phyloP scores from a whole-genome alignment of 1,140 invertebrate genomes.

The Heliconius hermathena region DNA sequence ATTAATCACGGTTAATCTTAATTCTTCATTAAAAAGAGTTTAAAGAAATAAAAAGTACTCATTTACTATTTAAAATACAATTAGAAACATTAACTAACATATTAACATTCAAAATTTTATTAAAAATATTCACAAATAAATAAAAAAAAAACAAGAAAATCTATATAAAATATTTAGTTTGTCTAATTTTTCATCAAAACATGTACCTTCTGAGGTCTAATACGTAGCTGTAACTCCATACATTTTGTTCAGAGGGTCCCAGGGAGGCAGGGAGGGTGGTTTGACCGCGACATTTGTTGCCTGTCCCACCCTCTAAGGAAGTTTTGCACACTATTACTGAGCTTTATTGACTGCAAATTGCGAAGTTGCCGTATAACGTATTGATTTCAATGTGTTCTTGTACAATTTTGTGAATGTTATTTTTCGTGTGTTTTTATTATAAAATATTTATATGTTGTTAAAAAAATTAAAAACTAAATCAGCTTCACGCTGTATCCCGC shows the following conservation, averaged over 20 bases:
- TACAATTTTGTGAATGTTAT: neutral
- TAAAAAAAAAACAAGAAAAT: neutral
- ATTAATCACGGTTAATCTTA: no score
- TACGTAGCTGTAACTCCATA: neutral
- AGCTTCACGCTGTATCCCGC: no score
- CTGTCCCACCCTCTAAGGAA: slow-evolving; percentile 44
- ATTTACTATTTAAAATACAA: no score
- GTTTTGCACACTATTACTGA: slow-evolving; percentile 50
- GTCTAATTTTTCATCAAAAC: slow-evolving; percentile 9
- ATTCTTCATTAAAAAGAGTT: no score
- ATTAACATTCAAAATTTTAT: neutral
- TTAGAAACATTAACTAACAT: no score
- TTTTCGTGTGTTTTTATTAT: neutral
- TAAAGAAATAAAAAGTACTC: no score
- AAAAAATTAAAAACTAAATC: no score
- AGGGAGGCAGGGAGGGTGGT: slow-evolving; percentile 41
- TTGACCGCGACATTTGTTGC: slow-evolving; percentile 75
- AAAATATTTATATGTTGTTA: no score
- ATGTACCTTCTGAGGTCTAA: neutral
- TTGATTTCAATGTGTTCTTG: slow-evolving; percentile 34
- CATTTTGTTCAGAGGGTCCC: slow-evolving; percentile 35
- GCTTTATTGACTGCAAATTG: slow-evolving; percentile 51
- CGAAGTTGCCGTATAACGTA: slow-evolving; percentile 42
- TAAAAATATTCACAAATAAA: neutral
- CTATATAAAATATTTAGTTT: neutral